phyloP scores from a whole-genome alignment of 2,888 invertebrate genomes.

The Drosophila setosimentum region DNA sequence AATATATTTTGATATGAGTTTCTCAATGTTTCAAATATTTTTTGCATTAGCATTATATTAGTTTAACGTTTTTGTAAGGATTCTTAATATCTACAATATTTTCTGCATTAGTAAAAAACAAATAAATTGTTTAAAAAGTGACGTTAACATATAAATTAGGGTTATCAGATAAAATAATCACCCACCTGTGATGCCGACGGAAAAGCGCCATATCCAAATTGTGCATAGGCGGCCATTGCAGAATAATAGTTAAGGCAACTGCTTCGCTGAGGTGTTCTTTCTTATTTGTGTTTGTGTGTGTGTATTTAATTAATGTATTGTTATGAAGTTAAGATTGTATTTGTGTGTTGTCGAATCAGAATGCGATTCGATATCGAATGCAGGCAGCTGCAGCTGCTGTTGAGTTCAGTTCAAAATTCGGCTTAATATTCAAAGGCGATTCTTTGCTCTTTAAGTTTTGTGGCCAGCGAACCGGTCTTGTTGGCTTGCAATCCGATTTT shows the following conservation, averaged over 20 bases:
- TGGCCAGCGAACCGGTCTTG: slow-evolving; percentile 4
- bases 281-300: not conserved
- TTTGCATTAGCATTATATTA: not conserved
- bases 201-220: slow-evolving; percentile 95
- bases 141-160: not conserved
- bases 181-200: slow-evolving; percentile 96
- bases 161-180: not conserved
- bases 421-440: not conserved
- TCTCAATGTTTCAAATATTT: not conserved
- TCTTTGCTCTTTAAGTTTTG: slow-evolving; percentile 6
- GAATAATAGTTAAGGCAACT: slow-evolving; percentile 3
- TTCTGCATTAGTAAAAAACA: not conserved
- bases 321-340: not conserved
- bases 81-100: not conserved
- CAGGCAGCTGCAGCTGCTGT: slow-evolving; percentile 2
- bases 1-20: not conserved
- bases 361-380: slow-evolving; percentile 13
- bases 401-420: slow-evolving; percentile 6
- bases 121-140: not conserved
- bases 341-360: slow-evolving; percentile 19
- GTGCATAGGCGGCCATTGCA: slow-evolving; percentile 91
- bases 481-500: slow-evolving; percentile 21
- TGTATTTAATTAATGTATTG: slow-evolving; percentile 11
- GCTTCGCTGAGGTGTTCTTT: slow-evolving; percentile 2
- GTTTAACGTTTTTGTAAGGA: too few species aligned